phyloP scores from a whole-genome alignment of 2,797 vertebrate genomes.

The Sternotherus odoratus region DNA sequence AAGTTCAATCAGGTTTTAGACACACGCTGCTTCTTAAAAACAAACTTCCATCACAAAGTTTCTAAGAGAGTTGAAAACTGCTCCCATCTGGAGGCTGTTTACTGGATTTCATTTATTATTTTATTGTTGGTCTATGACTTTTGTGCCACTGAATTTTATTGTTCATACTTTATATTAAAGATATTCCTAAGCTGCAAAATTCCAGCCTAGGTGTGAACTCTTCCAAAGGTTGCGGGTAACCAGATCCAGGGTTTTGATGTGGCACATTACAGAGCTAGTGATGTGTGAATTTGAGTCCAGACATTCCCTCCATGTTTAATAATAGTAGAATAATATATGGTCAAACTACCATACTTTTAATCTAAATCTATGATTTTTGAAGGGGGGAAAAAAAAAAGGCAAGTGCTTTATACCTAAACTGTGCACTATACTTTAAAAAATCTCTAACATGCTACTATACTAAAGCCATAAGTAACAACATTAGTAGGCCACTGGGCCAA shows the following conservation, averaged over 20 bases:
- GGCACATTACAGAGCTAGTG: not conserved
- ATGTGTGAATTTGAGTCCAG: not conserved
- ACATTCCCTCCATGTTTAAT: not conserved
- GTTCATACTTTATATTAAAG: not conserved
- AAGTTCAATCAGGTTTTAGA: not conserved
- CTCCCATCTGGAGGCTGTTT: not conserved
- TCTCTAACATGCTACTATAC: not conserved
- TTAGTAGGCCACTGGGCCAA: not conserved
- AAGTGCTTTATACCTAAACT: not conserved
- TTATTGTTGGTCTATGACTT: not conserved
- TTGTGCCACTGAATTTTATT: not conserved
- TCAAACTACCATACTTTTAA: not conserved
- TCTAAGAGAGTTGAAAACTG: not conserved
- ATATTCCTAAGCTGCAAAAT: not conserved
- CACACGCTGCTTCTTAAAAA: not conserved
- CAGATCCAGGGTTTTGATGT: not conserved
- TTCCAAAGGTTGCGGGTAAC: not conserved
- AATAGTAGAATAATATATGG: not conserved
- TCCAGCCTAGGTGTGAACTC: not conserved
- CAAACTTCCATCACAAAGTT: not conserved
- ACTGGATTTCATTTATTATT: not conserved
- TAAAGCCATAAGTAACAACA: not conserved
- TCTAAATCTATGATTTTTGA: not conserved
- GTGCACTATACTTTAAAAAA: not conserved
- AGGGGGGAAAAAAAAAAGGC: slow-evolving; percentile 12